phyloP scores from a whole-genome alignment of 2,797 vertebrate genomes.

The Tapirus indicus region DNA sequence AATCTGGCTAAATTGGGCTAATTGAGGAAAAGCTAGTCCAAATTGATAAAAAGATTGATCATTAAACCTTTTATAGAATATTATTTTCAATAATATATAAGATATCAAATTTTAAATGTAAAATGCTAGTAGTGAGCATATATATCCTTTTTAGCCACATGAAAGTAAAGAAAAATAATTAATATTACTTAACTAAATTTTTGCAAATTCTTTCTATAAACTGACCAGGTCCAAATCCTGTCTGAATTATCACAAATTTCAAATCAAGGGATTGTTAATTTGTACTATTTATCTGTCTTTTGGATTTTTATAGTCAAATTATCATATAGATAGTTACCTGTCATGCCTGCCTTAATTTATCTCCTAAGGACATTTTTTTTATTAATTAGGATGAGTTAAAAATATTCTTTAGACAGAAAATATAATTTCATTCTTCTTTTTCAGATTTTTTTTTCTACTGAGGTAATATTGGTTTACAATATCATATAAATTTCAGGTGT shows the following conservation, averaged over 20 bases:
- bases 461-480: no score
- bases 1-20: neutral
- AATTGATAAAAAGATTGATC: constrained; percentile 10
- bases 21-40: neutral
- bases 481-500: no score
- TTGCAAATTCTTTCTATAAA: neutral
- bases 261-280: neutral
- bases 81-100: neutral
- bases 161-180: neutral
- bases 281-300: neutral
- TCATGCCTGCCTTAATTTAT: neutral
- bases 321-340: neutral
- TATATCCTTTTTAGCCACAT: neutral
- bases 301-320: neutral
- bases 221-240: neutral
- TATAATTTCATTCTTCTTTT: neutral
- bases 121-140: constrained; percentile 23
- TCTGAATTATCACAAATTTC: constrained; percentile 1
- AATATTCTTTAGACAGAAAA: neutral
- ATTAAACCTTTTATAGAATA: neutral
- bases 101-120: neutral
- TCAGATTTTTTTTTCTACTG: no score
- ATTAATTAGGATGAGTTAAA: neutral
- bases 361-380: neutral
- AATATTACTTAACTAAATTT: neutral